Evolutionary conservation across 2,113 vertebrate species (phyloP), one percentile per base, ranked within the genome.

Genomic region (Helogale parvula): DNA sequence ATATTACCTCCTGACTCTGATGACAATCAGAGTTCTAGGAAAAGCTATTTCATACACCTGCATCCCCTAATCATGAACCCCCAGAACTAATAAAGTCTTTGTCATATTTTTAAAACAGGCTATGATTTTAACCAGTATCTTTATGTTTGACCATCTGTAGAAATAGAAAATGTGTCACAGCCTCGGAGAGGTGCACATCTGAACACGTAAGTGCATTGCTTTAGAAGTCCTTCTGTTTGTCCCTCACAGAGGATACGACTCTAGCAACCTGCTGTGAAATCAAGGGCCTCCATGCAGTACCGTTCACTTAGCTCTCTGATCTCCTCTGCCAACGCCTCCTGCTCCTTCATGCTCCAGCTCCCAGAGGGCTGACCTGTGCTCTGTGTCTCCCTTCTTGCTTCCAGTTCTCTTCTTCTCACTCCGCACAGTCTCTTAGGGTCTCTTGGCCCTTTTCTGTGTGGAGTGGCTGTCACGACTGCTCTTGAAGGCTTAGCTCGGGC

Each of bases 291-390:
- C 1, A 15, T 0, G 1, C 13, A 25, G 1, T 10, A 3, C 16
- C 23, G 17, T 45, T 45, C 4, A 29, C 71, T 80, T 16, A 3
- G 65, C 31, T 47, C 27, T 71, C 19, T 10, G 3, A 0, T 68
- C 1, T 65, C 68, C 3, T 5, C n/a, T 29, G 5, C 50, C 21
- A 52, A 19, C 2, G 5, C 23, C 4, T 27, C 29, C 14, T 38
- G 57, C 17, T 33, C 35, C 38, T 15, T 35, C 1, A 1, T 2
- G 17, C 33, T 50, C 0, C 41, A 12, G 0, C 3, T 41, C 12
- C 47, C 19, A 1, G 77, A 13, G 0, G 16, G 33, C 35, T 9
- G 57, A 10, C 0, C n/a, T 33, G 1, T 0, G 12, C 7, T 41
- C 12, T 31, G 27, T 16, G 0, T 2, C 3, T 14, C 54, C 47